Evolutionary conservation across 2,888 invertebrate species (phyloP), one percentile per base, ranked within the genome.

Genomic region (Molorchus minor): DNA sequence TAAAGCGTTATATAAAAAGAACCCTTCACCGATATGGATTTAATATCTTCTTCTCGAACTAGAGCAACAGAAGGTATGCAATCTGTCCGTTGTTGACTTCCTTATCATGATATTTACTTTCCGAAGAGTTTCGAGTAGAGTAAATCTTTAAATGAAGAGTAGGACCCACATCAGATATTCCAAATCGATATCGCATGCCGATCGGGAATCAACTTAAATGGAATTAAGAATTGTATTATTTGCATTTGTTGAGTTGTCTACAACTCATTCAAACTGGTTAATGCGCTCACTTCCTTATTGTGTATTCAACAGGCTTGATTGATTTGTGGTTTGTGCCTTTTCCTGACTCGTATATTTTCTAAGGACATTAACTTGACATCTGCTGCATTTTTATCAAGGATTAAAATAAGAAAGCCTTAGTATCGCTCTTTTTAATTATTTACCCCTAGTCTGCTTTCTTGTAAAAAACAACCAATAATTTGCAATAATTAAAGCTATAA

Each of bases 171-270:
- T 53, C 21, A 30, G 40, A 58, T 43, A 55, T 47, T 38, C 38
- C 8, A 20, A 38, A 58, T 58, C 58, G 40, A 58, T 58, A 53
- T 52, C 36, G 57, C 51, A 57, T 57, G 57, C 36, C 51, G 21
- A 25, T 51, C 35, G 45, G 46, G 36, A 46, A 38, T 47, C 47
- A 47, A 47, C 13, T 47, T 47, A 47, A 47, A 35, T 12, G 20
- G 19, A 47, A 35, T 47, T 35, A 33, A 47, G 47, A 19, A 36
- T 19, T 15, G 17, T 47, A 47, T 35, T 47, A 47, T 47, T 47
- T 47, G 47, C 47, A 36, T 47, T 47, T 33, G 20, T 17, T 47
- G n/a, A 47, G 35, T 21, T 33, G 21, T 47, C 47, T 17, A 16
- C 47, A 35, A 47, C 13, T 21, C 35, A 35, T 47, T 19, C 12